These are phyloP conservation scores for Calyptommatus sinebrachiatus DNA, from an alignment of 2,113 vertebrate genomes.

Conservation along the genomic window DNA sequence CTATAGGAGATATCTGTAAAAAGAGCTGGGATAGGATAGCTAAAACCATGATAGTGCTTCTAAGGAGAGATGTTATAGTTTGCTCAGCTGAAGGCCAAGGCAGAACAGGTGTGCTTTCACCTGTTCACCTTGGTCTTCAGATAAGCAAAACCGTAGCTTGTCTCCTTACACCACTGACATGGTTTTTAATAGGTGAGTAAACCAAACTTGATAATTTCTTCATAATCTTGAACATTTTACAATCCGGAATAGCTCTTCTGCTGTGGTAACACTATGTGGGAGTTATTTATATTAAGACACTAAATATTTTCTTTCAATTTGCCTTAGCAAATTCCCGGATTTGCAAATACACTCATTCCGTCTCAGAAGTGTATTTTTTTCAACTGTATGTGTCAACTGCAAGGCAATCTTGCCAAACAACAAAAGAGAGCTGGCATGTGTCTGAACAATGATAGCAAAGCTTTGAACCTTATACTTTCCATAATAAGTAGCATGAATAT, in stretches of 20 bases:
- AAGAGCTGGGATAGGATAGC: too few species aligned
- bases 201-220: background rate
- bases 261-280: constrained; percentile 21
- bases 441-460: background rate
- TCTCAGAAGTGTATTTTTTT: constrained; percentile 15
- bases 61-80: background rate
- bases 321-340: constrained; percentile 19
- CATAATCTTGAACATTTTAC: background rate
- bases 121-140: background rate
- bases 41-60: background rate
- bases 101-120: background rate
- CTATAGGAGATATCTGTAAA: too few species aligned
- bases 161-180: too few species aligned
- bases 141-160: too few species aligned
- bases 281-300: constrained; percentile 37
- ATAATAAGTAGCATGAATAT: constrained; percentile 29
- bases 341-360: constrained; percentile 28
- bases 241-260: constrained; percentile 14
- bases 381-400: constrained; percentile 19
- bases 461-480: background rate
- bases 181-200: too few species aligned
- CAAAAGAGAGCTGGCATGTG: background rate
- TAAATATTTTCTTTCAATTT: constrained; percentile 40
- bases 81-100: too few species aligned
- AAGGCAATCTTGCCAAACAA: background rate